Evolutionary conservation across 2,888 invertebrate species (phyloP).

Genomic region (Deroplatys truncata): DNA sequence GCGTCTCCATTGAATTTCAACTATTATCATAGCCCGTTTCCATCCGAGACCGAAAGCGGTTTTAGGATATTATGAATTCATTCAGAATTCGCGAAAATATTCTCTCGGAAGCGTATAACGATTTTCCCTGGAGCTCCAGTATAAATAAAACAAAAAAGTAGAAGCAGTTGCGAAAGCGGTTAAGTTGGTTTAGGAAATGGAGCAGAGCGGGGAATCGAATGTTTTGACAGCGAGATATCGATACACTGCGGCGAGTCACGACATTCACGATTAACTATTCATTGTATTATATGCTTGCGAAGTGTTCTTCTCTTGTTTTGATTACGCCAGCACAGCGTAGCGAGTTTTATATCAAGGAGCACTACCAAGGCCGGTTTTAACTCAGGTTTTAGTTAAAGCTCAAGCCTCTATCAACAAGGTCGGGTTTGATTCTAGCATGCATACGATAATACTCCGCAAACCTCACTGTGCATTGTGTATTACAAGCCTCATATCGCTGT

Average conservation of each 20-base stretch:
- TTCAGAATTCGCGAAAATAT: slow-evolving; percentile 7
- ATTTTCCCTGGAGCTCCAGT: slow-evolving; percentile 7
- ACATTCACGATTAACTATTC: not conserved
- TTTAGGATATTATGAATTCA: slow-evolving; percentile 26
- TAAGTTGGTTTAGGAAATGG: slow-evolving; percentile 51
- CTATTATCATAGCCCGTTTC: not conserved
- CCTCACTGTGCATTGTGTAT: too few species aligned
- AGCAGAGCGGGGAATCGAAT: slow-evolving; percentile 40
- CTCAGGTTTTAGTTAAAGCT: too few species aligned
- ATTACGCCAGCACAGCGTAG: not conserved
- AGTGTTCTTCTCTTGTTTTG: not conserved
- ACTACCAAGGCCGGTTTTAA: not conserved
- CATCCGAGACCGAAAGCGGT: slow-evolving; percentile 4
- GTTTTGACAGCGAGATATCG: slow-evolving; percentile 44
- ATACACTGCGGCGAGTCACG: not conserved
- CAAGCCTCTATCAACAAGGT: too few species aligned
- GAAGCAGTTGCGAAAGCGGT: slow-evolving; percentile 20
- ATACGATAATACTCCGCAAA: too few species aligned
- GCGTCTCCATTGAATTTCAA: slow-evolving; percentile 3
- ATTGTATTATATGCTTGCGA: not conserved
- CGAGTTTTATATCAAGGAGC: not conserved
- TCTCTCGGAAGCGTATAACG: slow-evolving; percentile 1
- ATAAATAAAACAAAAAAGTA: slow-evolving; percentile 3
- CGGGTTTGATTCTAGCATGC: too few species aligned
- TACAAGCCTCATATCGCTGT: too few species aligned